Conservation (phyloP, 64 coral and sea anemone species). For the Montipora foliosa region DNA sequence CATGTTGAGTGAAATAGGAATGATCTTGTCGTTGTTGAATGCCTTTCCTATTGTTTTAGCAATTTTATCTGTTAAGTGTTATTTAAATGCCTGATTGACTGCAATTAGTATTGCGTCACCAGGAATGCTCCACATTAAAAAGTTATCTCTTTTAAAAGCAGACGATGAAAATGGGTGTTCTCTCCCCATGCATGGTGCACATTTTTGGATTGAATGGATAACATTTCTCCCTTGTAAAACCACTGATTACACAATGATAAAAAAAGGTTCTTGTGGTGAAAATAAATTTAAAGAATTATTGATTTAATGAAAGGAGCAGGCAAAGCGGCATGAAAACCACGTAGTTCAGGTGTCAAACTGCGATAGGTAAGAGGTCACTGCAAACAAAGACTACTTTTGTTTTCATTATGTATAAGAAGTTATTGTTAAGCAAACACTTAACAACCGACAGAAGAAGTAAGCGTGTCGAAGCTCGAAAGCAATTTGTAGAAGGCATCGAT, state of each 20-base stretch:
- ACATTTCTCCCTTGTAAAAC: neutral
- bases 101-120: too few species aligned
- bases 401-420: conserved; percentile 31
- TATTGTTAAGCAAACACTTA: conserved; percentile 42
- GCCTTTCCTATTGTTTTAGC: too few species aligned
- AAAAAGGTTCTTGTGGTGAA: neutral
- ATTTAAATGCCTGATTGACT: too few species aligned
- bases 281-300: neutral
- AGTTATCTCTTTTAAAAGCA: neutral
- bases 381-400: conserved; percentile 33
- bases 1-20: too few species aligned
- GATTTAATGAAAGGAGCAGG: neutral
- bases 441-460: neutral
- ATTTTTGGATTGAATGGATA: neutral
- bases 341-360: conserved; percentile 31
- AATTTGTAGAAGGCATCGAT: neutral
- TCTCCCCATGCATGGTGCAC: too few species aligned
- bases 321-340: neutral
- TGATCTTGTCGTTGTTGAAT: too few species aligned
- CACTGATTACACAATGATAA: neutral
- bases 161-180: too few species aligned
- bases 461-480: conserved; percentile 30
- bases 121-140: too few species aligned
- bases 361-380: neutral
- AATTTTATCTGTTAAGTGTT: too few species aligned